These are phyloP conservation scores for Euphonia xanthogaster DNA, from an alignment of 2,797 vertebrate genomes.

Conservation along the genomic window DNA sequence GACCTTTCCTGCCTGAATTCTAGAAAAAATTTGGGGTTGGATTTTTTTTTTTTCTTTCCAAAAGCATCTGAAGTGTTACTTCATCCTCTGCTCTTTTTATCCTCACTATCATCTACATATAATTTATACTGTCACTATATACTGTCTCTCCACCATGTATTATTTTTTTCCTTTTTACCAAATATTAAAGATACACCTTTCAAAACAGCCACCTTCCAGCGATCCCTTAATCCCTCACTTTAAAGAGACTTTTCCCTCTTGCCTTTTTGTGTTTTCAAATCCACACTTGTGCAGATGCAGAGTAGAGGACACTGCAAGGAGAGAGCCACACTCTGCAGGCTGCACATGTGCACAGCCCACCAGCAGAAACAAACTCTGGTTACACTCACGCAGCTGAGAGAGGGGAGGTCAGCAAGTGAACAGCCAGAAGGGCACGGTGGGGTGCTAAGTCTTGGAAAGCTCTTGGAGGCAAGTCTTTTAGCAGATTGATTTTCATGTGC, in stretches of 20 bases:
- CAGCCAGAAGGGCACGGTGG: conserved; percentile 7
- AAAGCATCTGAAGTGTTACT: background rate
- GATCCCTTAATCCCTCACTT: background rate
- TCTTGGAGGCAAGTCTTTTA: conserved; percentile 47
- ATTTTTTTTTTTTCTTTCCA: background rate
- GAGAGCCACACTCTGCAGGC: background rate
- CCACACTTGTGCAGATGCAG: background rate
- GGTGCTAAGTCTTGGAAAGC: conserved; percentile 28
- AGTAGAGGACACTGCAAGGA: conserved; percentile 14
- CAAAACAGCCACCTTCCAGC: background rate
- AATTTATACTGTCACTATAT: background rate
- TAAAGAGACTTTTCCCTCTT: background rate
- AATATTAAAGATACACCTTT: conserved; percentile 1
- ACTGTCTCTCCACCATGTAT: background rate
- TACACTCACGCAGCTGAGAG: background rate
- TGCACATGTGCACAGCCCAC: background rate
- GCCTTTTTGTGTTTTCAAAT: background rate
- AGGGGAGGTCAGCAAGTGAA: conserved; percentile 23
- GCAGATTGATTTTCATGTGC: conserved; percentile 67
- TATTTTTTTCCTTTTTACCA: background rate
- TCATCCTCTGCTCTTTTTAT: background rate
- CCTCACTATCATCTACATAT: background rate
- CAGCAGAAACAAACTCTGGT: background rate
- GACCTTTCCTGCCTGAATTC: background rate
- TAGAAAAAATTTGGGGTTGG: background rate